A percentile compares a stretch with the other conserved stretches of the same genome.
Conservation (phyloP, 37 sponge, comb jelly and placozoan species). For the Bolinopsis microptera region DNA sequence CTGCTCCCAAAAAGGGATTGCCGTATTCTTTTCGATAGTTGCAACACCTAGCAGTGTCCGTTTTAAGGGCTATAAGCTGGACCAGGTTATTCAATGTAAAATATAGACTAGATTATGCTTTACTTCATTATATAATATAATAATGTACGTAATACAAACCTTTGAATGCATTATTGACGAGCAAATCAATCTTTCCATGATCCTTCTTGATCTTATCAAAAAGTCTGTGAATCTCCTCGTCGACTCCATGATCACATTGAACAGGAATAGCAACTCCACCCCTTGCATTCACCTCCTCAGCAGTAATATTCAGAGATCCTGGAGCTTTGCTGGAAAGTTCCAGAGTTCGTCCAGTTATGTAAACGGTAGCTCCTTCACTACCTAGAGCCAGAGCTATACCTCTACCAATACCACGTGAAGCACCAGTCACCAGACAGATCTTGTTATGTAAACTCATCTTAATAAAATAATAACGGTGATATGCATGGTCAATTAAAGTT, state of each 20-base stretch:
- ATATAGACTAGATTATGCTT: too few relatives aligned
- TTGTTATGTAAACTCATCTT: slow-evolving; percentile 24
- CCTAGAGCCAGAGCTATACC: slow-evolving; percentile 66
- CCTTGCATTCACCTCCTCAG: slow-evolving; percentile 30
- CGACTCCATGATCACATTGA: slow-evolving; percentile 60
- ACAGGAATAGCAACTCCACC: slow-evolving; percentile 57
- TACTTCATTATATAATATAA: too few relatives aligned
- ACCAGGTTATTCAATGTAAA: too few relatives aligned
- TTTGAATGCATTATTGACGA: slow-evolving; percentile 67
- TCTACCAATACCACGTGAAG: slow-evolving; percentile 62
- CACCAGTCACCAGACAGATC: slow-evolving; percentile 65
- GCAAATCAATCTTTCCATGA: slow-evolving; percentile 29
- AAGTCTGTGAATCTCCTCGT: slow-evolving; percentile 56
- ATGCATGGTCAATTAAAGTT: too few relatives aligned
- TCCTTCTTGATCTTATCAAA: slow-evolving; percentile 38
- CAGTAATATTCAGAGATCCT: slow-evolving; percentile 46
- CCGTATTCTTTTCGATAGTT: neutral
- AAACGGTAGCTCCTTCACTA: slow-evolving; percentile 62
- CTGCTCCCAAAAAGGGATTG: slow-evolving; percentile 60
- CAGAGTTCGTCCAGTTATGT: slow-evolving; percentile 62
- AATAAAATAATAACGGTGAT: too few relatives aligned
- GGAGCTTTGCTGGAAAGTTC: slow-evolving; percentile 5
- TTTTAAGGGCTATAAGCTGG: too few relatives aligned
- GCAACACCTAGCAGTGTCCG: too few relatives aligned
- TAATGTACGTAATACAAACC: too few relatives aligned